Conservation (phyloP, 2,797 vertebrate species). For the Darevskia nairensis region DNA sequence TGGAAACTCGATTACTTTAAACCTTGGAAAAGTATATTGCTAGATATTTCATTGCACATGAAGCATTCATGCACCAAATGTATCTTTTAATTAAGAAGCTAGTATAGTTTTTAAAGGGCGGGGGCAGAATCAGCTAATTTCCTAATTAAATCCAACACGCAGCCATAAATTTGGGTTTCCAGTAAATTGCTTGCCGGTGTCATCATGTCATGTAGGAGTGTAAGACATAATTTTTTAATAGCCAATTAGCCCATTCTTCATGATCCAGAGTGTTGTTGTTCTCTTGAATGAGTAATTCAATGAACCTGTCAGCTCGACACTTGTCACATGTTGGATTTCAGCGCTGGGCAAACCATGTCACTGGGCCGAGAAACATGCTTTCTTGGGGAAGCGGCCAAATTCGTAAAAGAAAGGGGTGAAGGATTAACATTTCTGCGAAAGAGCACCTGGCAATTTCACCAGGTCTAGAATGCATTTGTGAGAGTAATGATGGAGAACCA, state of each 20-base stretch:
- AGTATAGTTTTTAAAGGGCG: not conserved
- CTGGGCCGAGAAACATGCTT: not conserved
- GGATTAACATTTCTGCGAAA: not conserved
- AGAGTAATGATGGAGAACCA: not conserved
- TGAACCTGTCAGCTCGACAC: not conserved
- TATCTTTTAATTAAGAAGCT: conserved; percentile 63
- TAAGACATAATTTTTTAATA: conserved; percentile 60
- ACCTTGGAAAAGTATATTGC: conserved; percentile 14
- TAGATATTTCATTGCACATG: conserved; percentile 28
- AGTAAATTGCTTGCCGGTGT: conserved; percentile 42
- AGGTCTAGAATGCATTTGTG: not conserved
- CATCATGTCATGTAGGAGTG: conserved; percentile 47
- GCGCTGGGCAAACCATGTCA: not conserved
- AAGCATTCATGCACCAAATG: conserved; percentile 40
- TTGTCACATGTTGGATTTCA: not conserved
- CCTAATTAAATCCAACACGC: conserved; percentile 62
- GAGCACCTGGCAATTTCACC: not conserved
- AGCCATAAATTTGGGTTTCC: conserved; percentile 52
- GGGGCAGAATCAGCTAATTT: conserved; percentile 30
- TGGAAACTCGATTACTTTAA: conserved; percentile 27
- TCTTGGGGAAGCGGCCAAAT: too few relatives aligned
- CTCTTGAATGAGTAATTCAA: conserved; percentile 56
- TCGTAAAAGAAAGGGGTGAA: not conserved
- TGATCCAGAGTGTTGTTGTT: conserved; percentile 22
- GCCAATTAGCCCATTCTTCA: conserved; percentile 54